These are phyloP conservation scores for Chionodraco myersi DNA, from an alignment of 2,113 vertebrate species.

Conservation along the genomic window DNA sequence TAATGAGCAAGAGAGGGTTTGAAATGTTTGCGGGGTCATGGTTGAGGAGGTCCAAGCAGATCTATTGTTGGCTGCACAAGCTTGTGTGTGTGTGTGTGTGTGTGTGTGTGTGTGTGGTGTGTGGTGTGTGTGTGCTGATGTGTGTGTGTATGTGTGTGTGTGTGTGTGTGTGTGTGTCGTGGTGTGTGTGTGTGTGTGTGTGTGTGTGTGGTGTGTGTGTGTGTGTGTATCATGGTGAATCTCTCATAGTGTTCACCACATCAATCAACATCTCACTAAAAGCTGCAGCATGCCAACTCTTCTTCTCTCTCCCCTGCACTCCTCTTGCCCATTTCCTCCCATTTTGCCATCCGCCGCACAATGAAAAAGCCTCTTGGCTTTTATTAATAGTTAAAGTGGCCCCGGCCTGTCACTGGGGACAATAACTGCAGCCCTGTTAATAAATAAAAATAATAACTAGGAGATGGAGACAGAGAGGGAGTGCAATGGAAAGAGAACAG, in stretches of 20 bases:
- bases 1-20: background rate
- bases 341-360: slow-evolving; percentile 68
- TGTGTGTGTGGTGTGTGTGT: background rate
- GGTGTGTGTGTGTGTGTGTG: background rate
- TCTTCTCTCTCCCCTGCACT: slow-evolving; percentile 14
- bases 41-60: background rate
- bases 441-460: slow-evolving; percentile 93
- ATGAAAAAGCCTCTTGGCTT: slow-evolving; percentile 82
- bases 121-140: background rate
- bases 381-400: slow-evolving; percentile 94
- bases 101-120: slow-evolving; percentile 27
- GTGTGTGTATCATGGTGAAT: slow-evolving; percentile 38
- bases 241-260: slow-evolving; percentile 39
- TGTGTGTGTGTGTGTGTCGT: no score
- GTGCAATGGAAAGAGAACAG: slow-evolving; percentile 82
- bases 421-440: slow-evolving; percentile 89
- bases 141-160: slow-evolving; percentile 18
- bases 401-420: slow-evolving; percentile 87
- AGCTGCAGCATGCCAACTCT: slow-evolving; percentile 30
- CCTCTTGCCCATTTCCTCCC: slow-evolving; percentile 64
- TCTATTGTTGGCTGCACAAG: no score
- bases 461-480: slow-evolving; percentile 84
- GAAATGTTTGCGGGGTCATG: background rate
- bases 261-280: slow-evolving; percentile 60
- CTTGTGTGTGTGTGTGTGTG: background rate